These are phyloP conservation scores for Drosophila hydei DNA, from an alignment of 1,140 invertebrate genomes.

Conservation along the genomic window DNA sequence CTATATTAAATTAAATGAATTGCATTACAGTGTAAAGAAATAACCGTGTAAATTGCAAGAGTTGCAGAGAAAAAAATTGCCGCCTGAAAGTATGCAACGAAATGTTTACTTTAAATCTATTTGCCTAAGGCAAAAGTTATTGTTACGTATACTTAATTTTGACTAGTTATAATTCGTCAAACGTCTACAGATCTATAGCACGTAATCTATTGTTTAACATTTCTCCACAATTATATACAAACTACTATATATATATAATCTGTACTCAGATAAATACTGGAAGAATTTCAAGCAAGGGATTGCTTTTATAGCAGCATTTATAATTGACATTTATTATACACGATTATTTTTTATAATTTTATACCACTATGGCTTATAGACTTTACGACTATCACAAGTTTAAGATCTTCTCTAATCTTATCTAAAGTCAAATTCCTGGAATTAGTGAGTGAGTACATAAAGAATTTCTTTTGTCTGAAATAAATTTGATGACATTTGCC, in stretches of 20 bases:
- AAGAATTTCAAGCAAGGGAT: not conserved
- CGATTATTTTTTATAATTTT: no score
- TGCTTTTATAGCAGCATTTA: no score
- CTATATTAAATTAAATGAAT: no score
- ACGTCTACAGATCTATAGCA: no score
- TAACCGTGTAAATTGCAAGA: no score
- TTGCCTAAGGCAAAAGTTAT: not conserved
- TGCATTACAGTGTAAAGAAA: no score
- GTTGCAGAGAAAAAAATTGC: no score
- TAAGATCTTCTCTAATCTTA: constrained; percentile 6
- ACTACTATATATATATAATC: not conserved
- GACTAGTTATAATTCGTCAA: no score
- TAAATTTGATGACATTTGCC: not conserved
- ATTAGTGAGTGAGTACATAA: not conserved
- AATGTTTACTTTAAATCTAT: not conserved
- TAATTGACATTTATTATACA: no score
- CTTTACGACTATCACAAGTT: not conserved
- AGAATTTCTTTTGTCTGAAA: not conserved
- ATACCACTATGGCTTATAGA: not conserved
- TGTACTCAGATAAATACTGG: not conserved
- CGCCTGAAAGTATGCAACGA: constrained; percentile 9
- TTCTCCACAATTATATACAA: not conserved
- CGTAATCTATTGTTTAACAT: no score
- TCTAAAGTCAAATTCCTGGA: not conserved
- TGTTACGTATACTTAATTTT: no score